These are phyloP conservation scores for Pseudococcus longispinus DNA, from an alignment of 2,888 invertebrate species.

Conservation along the genomic window DNA sequence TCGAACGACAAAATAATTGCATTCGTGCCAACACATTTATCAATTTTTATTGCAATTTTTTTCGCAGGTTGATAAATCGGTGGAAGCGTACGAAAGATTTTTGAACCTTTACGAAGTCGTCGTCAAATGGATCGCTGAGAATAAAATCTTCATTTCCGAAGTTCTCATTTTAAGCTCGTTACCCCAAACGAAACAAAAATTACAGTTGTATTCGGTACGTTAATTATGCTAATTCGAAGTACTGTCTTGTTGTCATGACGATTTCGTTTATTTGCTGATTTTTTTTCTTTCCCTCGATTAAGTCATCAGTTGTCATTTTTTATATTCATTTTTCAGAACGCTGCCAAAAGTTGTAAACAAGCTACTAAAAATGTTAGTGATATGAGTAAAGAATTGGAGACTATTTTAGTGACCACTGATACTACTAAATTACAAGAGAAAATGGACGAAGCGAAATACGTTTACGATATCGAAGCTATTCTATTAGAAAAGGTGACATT, in stretches of 20 bases:
- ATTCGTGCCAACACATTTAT: slow-evolving; percentile 30
- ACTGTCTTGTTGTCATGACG: background rate
- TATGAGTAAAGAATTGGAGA: slow-evolving; percentile 89
- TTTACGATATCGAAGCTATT: slow-evolving; percentile 81
- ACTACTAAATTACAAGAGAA: slow-evolving; percentile 85
- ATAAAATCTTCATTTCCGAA: slow-evolving; percentile 78
- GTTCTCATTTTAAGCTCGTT: slow-evolving; percentile 79
- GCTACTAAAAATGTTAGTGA: slow-evolving; percentile 87
- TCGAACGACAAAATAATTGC: slow-evolving; percentile 5
- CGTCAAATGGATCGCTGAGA: slow-evolving; percentile 83
- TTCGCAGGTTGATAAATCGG: slow-evolving; percentile 75
- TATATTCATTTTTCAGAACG: slow-evolving; percentile 67
- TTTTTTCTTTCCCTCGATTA: background rate
- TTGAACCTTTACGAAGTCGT: slow-evolving; percentile 81
- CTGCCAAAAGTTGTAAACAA: slow-evolving; percentile 87
- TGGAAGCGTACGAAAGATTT: slow-evolving; percentile 89
- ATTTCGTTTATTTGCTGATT: background rate
- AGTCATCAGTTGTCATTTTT: background rate
- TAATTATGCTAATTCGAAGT: background rate
- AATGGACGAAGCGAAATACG: slow-evolving; percentile 84
- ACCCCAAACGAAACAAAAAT: slow-evolving; percentile 81
- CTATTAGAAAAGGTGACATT: slow-evolving; percentile 81
- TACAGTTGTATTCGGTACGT: slow-evolving; percentile 84
- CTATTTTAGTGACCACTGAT: slow-evolving; percentile 81
- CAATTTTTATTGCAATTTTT: slow-evolving; percentile 31